Conservation (phyloP, 1,140 invertebrate species). For the Brachionus plicatilis region DNA sequence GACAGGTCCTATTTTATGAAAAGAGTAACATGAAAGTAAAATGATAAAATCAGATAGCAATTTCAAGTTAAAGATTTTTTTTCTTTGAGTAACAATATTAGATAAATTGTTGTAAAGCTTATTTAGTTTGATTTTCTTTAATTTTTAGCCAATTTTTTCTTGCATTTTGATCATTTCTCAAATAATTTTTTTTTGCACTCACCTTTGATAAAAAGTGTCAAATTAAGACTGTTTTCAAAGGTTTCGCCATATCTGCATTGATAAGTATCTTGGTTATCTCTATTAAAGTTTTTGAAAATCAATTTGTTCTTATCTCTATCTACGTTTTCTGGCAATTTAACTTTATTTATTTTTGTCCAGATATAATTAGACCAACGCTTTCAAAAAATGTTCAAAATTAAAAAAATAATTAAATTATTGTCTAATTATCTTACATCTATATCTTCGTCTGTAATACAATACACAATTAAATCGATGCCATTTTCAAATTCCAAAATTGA, state of each 20-base stretch:
- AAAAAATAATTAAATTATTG: background rate
- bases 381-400: background rate
- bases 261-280: background rate
- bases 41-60: no score
- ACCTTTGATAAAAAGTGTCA: background rate
- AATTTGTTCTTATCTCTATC: background rate
- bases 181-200: background rate
- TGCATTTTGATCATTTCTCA: no score
- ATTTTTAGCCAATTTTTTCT: no score
- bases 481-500: background rate
- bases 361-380: background rate
- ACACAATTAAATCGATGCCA: background rate
- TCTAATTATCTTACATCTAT: background rate
- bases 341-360: background rate
- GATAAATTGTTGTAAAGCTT: no score
- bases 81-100: no score
- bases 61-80: no score
- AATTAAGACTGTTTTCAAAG: background rate
- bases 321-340: background rate
- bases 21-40: no score
- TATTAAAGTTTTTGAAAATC: background rate
- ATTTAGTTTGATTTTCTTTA: no score
- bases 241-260: background rate
- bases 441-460: background rate
- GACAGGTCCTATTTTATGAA: no score